These are phyloP conservation scores for Cyclophora albipunctata DNA, from an alignment of 2,888 invertebrate genomes.

Conservation along the genomic window DNA sequence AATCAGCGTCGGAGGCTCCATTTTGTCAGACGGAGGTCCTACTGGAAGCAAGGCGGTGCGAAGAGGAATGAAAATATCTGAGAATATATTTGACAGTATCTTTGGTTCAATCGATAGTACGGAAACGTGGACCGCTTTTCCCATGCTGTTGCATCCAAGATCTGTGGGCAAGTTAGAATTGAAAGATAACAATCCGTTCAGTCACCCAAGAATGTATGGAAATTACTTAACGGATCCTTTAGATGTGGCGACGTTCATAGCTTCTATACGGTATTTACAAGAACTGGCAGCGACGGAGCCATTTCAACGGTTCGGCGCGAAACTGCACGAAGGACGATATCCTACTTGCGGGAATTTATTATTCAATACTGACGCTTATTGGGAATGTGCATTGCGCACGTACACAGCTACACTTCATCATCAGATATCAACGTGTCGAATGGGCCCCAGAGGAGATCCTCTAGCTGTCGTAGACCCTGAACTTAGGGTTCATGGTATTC, in stretches of 20 bases:
- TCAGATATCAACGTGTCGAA: conserved; percentile 79
- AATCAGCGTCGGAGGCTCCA: conserved; percentile 75
- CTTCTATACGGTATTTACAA: conserved; percentile 73
- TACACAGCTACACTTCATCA: conserved; percentile 79
- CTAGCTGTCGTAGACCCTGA: conserved; percentile 79
- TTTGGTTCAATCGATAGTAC: conserved; percentile 53
- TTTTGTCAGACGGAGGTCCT: conserved; percentile 52
- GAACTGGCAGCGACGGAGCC: conserved; percentile 60
- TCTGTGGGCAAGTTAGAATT: conserved; percentile 81
- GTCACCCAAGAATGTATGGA: conserved; percentile 79
- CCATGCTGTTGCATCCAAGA: conserved; percentile 80
- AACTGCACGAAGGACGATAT: conserved; percentile 69
- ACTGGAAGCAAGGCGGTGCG: conserved; percentile 49
- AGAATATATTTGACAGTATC: conserved; percentile 55
- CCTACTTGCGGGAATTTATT: conserved; percentile 73
- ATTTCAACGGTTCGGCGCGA: conserved; percentile 69
- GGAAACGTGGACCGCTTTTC: conserved; percentile 75
- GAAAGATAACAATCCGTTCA: conserved; percentile 77
- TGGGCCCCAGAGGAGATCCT: conserved; percentile 77
- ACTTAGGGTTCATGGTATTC: conserved; percentile 64
- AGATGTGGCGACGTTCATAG: conserved; percentile 78
- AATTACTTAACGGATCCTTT: conserved; percentile 79
- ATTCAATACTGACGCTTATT: conserved; percentile 77
- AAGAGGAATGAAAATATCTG: conserved; percentile 60
- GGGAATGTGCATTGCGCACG: conserved; percentile 78